A percentile compares a stretch with the other conserved stretches of the same genome.
phyloP scores from a whole-genome alignment of 2,797 vertebrate genomes.

The Heliangelus exortis region DNA sequence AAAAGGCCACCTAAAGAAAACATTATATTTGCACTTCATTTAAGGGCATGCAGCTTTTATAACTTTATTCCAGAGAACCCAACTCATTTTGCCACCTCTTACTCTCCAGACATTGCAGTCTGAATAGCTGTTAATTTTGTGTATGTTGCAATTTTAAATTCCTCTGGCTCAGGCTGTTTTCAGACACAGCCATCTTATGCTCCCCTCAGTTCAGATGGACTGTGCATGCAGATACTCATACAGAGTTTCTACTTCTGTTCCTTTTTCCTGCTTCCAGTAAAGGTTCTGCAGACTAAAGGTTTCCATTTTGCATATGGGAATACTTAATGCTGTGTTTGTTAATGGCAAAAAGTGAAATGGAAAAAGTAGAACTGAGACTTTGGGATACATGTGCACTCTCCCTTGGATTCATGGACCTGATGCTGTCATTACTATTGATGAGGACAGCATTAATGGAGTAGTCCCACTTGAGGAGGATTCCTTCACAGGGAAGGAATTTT shows the following conservation, averaged over 20 bases:
- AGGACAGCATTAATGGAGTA: not conserved
- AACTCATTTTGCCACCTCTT: not conserved
- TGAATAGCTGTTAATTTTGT: not conserved
- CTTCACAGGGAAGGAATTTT: not conserved
- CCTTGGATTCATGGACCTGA: not conserved
- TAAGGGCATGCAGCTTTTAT: not conserved
- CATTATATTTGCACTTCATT: not conserved
- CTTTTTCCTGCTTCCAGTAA: not conserved
- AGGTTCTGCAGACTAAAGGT: not conserved
- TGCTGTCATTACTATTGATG: not conserved
- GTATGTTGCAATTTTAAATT: not conserved
- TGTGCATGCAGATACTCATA: accelerated
- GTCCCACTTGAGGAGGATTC: not conserved
- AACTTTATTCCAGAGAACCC: not conserved
- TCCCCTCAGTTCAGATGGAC: not conserved
- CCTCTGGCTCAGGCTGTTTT: not conserved
- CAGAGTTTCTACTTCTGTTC: not conserved
- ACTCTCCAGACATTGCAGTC: not conserved
- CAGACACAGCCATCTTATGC: not conserved
- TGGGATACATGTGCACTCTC: not conserved
- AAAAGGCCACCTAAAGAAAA: not conserved
- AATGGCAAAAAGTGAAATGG: not conserved
- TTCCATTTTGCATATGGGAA: not conserved
- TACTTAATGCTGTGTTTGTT: not conserved
- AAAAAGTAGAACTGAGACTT: not conserved